Conservation (phyloP, 2,888 invertebrate species). For the Cylindroiulus punctatus region DNA sequence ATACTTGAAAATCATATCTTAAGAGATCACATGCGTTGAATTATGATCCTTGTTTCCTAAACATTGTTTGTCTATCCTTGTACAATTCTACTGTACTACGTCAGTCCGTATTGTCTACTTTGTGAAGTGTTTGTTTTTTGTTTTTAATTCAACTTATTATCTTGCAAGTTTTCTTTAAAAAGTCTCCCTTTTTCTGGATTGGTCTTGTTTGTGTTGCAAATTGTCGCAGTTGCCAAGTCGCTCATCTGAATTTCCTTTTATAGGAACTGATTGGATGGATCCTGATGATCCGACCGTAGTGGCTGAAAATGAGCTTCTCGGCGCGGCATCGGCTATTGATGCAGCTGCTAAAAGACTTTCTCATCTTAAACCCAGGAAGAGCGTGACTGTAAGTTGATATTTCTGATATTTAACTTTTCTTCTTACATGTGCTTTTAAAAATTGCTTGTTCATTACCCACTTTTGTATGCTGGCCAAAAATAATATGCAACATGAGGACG, state of each 20-base stretch:
- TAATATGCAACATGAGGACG: constrained; percentile 28
- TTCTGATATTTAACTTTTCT: not conserved
- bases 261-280: constrained; percentile 92
- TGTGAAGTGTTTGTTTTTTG: not conserved
- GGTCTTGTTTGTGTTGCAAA: constrained; percentile 26
- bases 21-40: not conserved
- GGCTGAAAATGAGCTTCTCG: constrained; percentile 95
- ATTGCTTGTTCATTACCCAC: constrained; percentile 22
- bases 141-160: not conserved
- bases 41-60: not conserved
- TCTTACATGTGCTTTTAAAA: not conserved
- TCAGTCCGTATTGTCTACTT: not conserved
- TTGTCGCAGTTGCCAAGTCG: not conserved
- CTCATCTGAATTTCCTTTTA: constrained; percentile 56
- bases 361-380: constrained; percentile 84
- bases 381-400: constrained; percentile 72
- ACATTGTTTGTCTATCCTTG: not conserved
- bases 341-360: constrained; percentile 97
- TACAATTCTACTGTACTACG: not conserved
- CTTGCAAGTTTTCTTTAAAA: not conserved
- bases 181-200: not conserved
- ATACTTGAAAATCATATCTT: not conserved
- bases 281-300: constrained; percentile 97
- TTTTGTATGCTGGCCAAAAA: constrained; percentile 9
- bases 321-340: constrained; percentile 97